These are phyloP conservation scores for Margarornis squamiger DNA, from an alignment of 2,797 vertebrate genomes.

Conservation along the genomic window DNA sequence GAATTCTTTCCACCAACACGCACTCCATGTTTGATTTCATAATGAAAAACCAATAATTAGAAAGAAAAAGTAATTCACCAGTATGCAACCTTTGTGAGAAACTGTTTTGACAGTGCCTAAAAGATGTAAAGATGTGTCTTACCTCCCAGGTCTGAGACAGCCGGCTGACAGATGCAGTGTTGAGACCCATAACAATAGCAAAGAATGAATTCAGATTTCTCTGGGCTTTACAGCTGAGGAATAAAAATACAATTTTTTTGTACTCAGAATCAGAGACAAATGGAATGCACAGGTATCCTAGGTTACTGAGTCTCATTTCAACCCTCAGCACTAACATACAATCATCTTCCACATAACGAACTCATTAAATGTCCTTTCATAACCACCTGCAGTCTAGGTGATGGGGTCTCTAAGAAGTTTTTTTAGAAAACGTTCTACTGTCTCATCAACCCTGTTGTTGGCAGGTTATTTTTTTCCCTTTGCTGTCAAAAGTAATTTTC, in stretches of 20 bases:
- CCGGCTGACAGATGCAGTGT: conserved; percentile 91
- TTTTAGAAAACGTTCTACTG: neutral
- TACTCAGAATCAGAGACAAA: neutral
- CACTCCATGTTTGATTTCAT: neutral
- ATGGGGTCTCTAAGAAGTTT: conserved; percentile 47
- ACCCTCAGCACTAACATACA: conserved; percentile 20
- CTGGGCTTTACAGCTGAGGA: conserved; percentile 91
- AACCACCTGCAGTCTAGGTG: conserved; percentile 56
- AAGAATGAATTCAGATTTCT: conserved; percentile 97
- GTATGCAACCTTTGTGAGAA: neutral
- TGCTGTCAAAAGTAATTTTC: conserved; percentile 51
- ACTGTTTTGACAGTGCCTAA: neutral
- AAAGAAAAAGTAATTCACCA: neutral
- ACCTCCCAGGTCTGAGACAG: conserved; percentile 98
- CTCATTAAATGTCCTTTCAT: conserved; percentile 57
- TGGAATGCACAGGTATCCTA: conserved; percentile 1
- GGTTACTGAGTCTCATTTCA: conserved; percentile 31
- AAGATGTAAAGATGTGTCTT: conserved; percentile 41
- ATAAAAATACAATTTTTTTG: conserved; percentile 40
- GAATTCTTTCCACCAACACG: neutral
- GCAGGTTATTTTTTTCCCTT: conserved; percentile 8
- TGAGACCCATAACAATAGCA: conserved; percentile 96
- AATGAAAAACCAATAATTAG: neutral
- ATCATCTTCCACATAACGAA: conserved; percentile 48
- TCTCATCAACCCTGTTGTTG: conserved; percentile 31